Evolutionary conservation across 2,888 invertebrate species (phyloP).

Genomic region (Latheticus oryzae): DNA sequence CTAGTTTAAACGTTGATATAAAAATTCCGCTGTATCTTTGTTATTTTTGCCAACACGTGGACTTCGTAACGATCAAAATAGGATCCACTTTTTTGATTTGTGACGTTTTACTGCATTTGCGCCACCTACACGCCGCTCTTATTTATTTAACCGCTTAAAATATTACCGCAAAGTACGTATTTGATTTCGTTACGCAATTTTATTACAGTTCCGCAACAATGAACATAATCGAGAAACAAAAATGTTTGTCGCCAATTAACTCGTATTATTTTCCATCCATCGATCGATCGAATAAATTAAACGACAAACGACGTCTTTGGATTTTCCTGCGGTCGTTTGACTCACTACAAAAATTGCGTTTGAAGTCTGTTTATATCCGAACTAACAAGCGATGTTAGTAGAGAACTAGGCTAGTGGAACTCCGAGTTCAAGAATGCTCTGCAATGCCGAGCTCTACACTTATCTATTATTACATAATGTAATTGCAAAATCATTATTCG

Average conservation of each 20-base stretch:
- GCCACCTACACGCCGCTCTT: slow-evolving; percentile 46
- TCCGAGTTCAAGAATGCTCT: slow-evolving; percentile 53
- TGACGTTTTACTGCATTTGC: slow-evolving; percentile 24
- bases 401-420: slow-evolving; percentile 63
- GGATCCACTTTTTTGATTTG: slow-evolving; percentile 30
- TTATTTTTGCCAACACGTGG: slow-evolving; percentile 43
- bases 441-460: slow-evolving; percentile 45
- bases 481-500: slow-evolving; percentile 53
- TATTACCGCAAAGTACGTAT: slow-evolving; percentile 41
- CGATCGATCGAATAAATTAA: slow-evolving; percentile 29
- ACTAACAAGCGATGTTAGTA: slow-evolving; percentile 36
- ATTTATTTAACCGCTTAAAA: slow-evolving; percentile 46
- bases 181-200: slow-evolving; percentile 54
- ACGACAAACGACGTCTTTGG: too few species aligned
- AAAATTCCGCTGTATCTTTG: too few species aligned
- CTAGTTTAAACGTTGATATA: slow-evolving; percentile 52
- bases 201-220: slow-evolving; percentile 58
- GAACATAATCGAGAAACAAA: slow-evolving; percentile 53
- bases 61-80: slow-evolving; percentile 39
- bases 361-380: slow-evolving; percentile 3
- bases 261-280: slow-evolving; percentile 39
- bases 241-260: slow-evolving; percentile 51
- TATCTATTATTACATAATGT: slow-evolving; percentile 49
- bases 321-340: slow-evolving; percentile 34
- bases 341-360: slow-evolving; percentile 8